A percentile compares a stretch with the other conserved stretches of the same genome.
Evolutionary conservation across 1,140 invertebrate species (phyloP).

Genomic region (Halesus radiatus): DNA sequence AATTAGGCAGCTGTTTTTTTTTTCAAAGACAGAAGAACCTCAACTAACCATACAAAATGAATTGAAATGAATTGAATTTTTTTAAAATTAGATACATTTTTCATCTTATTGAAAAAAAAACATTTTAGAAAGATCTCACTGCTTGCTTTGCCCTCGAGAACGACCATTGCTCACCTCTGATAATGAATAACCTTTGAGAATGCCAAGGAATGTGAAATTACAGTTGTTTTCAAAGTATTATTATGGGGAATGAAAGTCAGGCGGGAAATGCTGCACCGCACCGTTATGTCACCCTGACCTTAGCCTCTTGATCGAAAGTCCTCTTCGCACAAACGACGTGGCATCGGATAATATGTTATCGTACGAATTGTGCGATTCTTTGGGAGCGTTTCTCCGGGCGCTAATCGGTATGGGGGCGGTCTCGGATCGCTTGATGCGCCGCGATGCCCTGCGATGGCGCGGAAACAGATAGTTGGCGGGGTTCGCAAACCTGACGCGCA

Average conservation of each 20-base stretch:
- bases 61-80: too few relatives aligned
- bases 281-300: constrained; percentile 64
- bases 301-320: constrained; percentile 69
- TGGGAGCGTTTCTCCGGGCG: constrained; percentile 58
- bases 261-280: constrained; percentile 8
- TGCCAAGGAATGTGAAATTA: too few relatives aligned
- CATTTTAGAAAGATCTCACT: too few relatives aligned
- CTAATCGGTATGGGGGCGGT: constrained; percentile 64
- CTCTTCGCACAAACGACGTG: constrained; percentile 67
- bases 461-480: constrained; percentile 69
- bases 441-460: constrained; percentile 61
- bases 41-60: too few relatives aligned
- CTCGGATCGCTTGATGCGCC: constrained; percentile 64
- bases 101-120: too few relatives aligned
- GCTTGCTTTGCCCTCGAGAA: too few relatives aligned
- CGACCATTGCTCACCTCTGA: too few relatives aligned
- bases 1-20: too few relatives aligned
- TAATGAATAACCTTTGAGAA: too few relatives aligned
- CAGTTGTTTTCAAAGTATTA: too few relatives aligned
- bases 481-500: constrained; percentile 66
- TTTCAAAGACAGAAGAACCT: too few relatives aligned
- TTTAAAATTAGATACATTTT: too few relatives aligned
- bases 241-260: not conserved
- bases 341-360: constrained; percentile 67
- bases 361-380: constrained; percentile 59